A percentile compares a stretch with the other conserved stretches of the same genome.
phyloP scores from a whole-genome alignment of 2,113 vertebrate genomes.

The Larimichthys crocea region DNA sequence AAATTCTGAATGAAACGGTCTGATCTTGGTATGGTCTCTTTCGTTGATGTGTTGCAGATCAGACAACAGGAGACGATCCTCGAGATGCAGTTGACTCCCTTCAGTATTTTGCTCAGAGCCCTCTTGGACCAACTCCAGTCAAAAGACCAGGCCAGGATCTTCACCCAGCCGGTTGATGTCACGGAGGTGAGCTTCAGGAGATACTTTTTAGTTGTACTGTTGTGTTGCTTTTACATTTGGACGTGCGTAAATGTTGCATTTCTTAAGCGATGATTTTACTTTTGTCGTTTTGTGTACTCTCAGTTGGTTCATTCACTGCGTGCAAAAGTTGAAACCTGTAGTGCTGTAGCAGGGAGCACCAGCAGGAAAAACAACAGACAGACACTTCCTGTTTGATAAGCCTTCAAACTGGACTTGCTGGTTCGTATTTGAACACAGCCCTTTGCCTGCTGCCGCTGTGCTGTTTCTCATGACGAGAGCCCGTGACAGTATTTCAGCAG shows the following conservation, averaged over 20 bases:
- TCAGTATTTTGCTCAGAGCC: conserved; percentile 90
- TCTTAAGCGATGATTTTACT: not conserved
- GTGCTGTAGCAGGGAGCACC: too few species aligned
- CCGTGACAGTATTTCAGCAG: not conserved
- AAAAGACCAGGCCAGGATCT: conserved; percentile 94
- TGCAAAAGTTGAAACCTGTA: not conserved
- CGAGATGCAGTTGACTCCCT: conserved; percentile 94
- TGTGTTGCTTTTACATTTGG: not conserved
- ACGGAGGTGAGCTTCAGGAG: conserved; percentile 86
- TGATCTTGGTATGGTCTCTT: not conserved
- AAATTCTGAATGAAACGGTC: not conserved
- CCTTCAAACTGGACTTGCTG: conserved; percentile 18
- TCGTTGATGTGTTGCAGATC: conserved; percentile 81
- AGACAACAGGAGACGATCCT: conserved; percentile 93
- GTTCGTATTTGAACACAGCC: not conserved
- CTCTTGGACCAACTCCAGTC: conserved; percentile 94
- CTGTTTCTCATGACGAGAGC: not conserved
- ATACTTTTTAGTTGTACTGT: not conserved
- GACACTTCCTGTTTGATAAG: conserved; percentile 6
- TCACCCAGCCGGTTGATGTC: conserved; percentile 94
- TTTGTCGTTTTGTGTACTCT: not conserved
- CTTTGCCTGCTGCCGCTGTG: not conserved
- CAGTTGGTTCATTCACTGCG: not conserved
- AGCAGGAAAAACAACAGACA: not conserved
- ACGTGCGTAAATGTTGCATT: not conserved